A percentile compares a stretch with the other conserved stretches of the same genome.
These are phyloP conservation scores for Rapana venosa DNA, from an alignment of 2,888 invertebrate species.

Conservation along the genomic window DNA sequence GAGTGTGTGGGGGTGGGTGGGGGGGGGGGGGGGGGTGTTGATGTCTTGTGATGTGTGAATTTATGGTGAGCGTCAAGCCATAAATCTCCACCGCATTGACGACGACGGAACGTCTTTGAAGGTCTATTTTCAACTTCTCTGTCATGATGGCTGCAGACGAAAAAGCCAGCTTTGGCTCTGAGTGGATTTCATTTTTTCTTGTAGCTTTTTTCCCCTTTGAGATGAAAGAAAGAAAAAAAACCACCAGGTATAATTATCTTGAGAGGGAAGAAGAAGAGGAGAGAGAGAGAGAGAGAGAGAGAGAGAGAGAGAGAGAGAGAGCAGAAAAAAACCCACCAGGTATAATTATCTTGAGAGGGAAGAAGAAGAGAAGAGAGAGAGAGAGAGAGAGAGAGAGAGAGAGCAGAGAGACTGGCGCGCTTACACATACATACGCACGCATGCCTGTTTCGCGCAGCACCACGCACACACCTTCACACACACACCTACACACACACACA, in stretches of 20 bases:
- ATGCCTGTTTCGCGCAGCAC: too few species aligned
- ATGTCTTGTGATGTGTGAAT: too few species aligned
- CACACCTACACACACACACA: not conserved
- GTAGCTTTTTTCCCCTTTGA: not conserved
- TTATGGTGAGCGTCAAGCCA: not conserved
- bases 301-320: conserved; percentile 4
- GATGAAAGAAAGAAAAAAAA: too few species aligned
- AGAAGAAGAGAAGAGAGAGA: conserved; percentile 9
- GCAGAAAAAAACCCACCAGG: not conserved
- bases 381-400: not conserved
- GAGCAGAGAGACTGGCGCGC: not conserved
- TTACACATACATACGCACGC: not conserved
- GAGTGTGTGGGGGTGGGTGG: too few species aligned
- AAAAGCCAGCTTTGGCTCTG: not conserved
- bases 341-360: not conserved
- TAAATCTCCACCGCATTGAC: not conserved
- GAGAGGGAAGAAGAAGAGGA: too few species aligned
- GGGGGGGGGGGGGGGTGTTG: too few species aligned
- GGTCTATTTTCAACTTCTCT: not conserved
- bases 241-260: too few species aligned
- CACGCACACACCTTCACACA: not conserved
- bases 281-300: not conserved
- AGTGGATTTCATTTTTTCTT: too few species aligned
- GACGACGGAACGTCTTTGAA: not conserved
- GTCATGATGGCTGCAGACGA: not conserved